These are phyloP conservation scores for Saccostrea echinata DNA, from an alignment of 1,140 invertebrate genomes.

Conservation along the genomic window DNA sequence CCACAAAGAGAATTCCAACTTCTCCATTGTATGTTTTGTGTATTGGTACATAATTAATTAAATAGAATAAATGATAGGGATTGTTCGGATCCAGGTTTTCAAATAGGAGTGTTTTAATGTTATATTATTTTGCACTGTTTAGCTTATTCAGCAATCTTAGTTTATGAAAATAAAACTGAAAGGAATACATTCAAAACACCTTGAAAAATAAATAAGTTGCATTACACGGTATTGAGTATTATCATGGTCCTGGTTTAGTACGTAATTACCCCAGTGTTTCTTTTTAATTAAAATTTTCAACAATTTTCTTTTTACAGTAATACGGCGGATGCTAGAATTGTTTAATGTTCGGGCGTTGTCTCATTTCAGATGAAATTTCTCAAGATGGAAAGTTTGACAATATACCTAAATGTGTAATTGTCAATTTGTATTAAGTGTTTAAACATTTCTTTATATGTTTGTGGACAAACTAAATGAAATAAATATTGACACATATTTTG, in stretches of 20 bases:
- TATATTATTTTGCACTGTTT: neutral
- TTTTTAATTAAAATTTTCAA: neutral
- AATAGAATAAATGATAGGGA: neutral
- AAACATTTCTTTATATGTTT: slow-evolving; percentile 20
- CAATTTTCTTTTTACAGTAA: neutral
- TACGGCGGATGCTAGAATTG: neutral
- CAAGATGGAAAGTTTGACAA: neutral
- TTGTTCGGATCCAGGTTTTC: neutral
- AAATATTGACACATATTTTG: slow-evolving; percentile 35
- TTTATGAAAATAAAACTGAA: neutral
- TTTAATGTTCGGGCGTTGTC: slow-evolving; percentile 1
- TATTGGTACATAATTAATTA: neutral
- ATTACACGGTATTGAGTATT: neutral
- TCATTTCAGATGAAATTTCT: neutral
- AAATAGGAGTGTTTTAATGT: neutral
- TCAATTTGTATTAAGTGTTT: slow-evolving; percentile 33
- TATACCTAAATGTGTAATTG: neutral
- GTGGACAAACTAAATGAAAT: slow-evolving; percentile 8
- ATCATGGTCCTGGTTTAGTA: neutral
- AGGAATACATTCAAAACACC: neutral
- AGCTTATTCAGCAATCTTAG: neutral
- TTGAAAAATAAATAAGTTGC: neutral
- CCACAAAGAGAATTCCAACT: neutral
- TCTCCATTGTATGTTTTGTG: neutral
- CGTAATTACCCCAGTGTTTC: neutral